Conservation (phyloP, 1,140 invertebrate species). For the Zaprionus capensis region DNA sequence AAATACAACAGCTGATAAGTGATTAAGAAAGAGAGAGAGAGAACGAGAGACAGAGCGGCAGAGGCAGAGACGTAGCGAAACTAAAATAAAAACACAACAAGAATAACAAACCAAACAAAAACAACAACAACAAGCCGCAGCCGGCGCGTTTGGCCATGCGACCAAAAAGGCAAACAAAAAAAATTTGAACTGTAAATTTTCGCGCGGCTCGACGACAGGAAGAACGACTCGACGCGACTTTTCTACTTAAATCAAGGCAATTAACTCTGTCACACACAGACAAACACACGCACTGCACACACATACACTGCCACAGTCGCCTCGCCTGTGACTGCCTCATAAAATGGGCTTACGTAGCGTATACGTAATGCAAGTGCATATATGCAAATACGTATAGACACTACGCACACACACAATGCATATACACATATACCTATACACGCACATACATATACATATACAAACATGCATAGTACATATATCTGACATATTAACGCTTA, state of each 20-base stretch:
- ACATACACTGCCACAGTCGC: conserved; percentile 1
- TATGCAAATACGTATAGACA: conserved; percentile 18
- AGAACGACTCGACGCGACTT: conserved; percentile 24
- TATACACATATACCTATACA: too few relatives aligned
- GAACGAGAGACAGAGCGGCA: not conserved
- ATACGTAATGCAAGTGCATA: conserved; percentile 50
- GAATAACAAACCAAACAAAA: conserved; percentile 27
- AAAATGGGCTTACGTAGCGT: conserved; percentile 39
- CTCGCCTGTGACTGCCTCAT: conserved; percentile 4
- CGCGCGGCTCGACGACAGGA: conserved; percentile 27
- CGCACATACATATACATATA: conserved; percentile 21
- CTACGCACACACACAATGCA: too few relatives aligned
- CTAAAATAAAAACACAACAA: conserved; percentile 16
- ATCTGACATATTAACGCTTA: conserved; percentile 12
- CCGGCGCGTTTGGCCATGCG: conserved; percentile 36
- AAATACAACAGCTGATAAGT: conserved; percentile 80
- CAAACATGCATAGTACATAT: not conserved
- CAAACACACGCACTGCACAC: not conserved
- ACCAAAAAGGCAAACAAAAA: conserved; percentile 28
- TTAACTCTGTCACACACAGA: conserved; percentile 25
- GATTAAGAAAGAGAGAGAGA: conserved; percentile 27
- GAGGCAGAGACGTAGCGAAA: not conserved
- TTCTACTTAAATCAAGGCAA: conserved; percentile 53
- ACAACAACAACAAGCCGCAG: conserved; percentile 6
- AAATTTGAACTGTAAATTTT: conserved; percentile 38